These are phyloP conservation scores for Epinotia nisella DNA, from an alignment of 2,888 invertebrate genomes.

Conservation along the genomic window DNA sequence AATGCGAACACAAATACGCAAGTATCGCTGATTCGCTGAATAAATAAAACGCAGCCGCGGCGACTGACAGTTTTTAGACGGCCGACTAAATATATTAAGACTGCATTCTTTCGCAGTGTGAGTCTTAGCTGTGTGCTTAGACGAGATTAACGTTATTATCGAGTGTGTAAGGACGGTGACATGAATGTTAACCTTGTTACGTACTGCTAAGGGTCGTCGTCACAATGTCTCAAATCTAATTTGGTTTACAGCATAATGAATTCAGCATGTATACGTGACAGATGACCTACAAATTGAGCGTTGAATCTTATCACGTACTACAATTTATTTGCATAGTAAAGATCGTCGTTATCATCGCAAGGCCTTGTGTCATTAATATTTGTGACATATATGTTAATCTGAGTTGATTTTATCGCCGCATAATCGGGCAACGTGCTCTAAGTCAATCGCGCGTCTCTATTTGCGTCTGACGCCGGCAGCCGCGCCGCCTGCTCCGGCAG, in stretches of 20 bases:
- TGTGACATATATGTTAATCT: conserved; percentile 43
- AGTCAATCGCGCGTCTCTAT: conserved; percentile 77
- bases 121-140: conserved; percentile 18
- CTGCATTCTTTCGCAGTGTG: conserved; percentile 27
- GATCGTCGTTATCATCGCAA: conserved; percentile 35
- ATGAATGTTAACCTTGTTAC: conserved; percentile 38
- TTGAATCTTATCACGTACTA: conserved; percentile 1
- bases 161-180: conserved; percentile 39
- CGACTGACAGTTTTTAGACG: conserved; percentile 39
- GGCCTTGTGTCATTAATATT: conserved; percentile 15
- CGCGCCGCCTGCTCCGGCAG: conserved; percentile 48
- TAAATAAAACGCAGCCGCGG: conserved; percentile 42
- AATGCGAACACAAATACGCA: conserved; percentile 55
- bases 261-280: conserved; percentile 31
- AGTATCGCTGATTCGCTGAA: conserved; percentile 42
- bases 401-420: conserved; percentile 37
- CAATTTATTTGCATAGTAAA: conserved; percentile 16
- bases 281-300: conserved; percentile 25
- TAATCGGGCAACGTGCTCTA: conserved; percentile 69
- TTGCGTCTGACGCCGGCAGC: conserved; percentile 67
- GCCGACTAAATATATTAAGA: conserved; percentile 32
- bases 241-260: conserved; percentile 30
- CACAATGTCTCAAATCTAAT: conserved; percentile 33
- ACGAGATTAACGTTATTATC: conserved; percentile 23
- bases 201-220: conserved; percentile 34